These are phyloP conservation scores for Stratiomys singularior DNA, from an alignment of 2,888 invertebrate genomes.

Conservation along the genomic window DNA sequence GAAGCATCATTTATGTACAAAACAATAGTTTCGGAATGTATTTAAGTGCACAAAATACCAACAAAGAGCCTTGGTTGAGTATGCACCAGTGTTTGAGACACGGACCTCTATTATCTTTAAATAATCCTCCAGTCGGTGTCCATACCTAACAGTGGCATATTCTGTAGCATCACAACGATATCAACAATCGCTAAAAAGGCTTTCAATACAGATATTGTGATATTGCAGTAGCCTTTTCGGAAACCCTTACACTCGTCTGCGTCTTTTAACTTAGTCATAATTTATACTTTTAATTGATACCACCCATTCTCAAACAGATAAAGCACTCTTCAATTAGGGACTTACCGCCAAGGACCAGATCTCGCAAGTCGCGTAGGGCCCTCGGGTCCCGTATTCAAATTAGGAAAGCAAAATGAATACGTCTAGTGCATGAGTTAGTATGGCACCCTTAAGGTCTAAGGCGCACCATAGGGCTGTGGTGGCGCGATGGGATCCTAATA, in stretches of 20 bases:
- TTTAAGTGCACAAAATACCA: no score
- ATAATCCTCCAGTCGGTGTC: no score
- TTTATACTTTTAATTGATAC: constrained; percentile 50
- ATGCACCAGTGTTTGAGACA: no score
- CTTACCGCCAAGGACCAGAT: constrained; percentile 17
- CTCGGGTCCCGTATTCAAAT: constrained; percentile 38
- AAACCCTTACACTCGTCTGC: constrained; percentile 18
- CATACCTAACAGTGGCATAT: no score
- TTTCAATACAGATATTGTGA: no score
- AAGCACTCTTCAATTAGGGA: constrained; percentile 25
- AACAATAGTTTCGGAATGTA: no score
- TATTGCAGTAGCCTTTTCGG: constrained; percentile 10
- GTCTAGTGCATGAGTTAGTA: constrained; percentile 40
- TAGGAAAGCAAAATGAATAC: constrained; percentile 28
- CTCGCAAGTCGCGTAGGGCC: not conserved
- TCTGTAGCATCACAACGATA: no score
- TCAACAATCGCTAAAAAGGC: no score
- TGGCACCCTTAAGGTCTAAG: constrained; percentile 22
- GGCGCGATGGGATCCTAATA: constrained; percentile 13
- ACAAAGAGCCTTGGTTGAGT: no score
- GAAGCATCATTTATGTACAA: no score
- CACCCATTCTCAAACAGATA: constrained; percentile 48
- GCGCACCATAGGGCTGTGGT: not conserved
- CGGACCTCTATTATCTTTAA: no score
- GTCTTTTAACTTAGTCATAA: constrained; percentile 45